Conservation (phyloP, 2,888 invertebrate genomes). For the Hirudinaria manillensis region DNA sequence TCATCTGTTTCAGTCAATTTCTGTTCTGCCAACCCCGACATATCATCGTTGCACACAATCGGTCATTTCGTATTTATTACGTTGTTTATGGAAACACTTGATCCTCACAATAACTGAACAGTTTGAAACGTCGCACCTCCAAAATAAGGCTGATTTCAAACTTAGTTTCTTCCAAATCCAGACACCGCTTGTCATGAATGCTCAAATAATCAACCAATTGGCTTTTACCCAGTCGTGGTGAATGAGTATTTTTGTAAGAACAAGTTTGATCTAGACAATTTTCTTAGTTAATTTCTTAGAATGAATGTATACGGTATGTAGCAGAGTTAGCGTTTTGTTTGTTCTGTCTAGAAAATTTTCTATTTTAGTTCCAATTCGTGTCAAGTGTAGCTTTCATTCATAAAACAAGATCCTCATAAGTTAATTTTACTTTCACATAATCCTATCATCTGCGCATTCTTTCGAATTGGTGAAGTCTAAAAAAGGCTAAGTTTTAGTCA, state of each 20-base stretch:
- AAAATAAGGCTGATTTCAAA: background rate
- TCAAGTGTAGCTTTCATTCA: background rate
- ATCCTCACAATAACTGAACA: background rate
- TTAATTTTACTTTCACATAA: background rate
- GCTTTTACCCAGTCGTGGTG: background rate
- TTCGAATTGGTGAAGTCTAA: too few species aligned
- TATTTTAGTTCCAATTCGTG: background rate
- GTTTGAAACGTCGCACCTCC: background rate
- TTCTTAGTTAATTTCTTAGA: slow-evolving; percentile 8
- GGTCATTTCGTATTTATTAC: background rate
- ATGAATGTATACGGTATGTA: slow-evolving; percentile 15
- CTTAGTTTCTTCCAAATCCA: background rate
- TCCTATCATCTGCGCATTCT: background rate
- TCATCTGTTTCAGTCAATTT: too few species aligned
- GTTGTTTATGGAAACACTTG: slow-evolving; percentile 1
- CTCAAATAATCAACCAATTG: slow-evolving; percentile 9
- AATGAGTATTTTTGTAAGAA: slow-evolving; percentile 14
- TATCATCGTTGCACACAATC: slow-evolving; percentile 7
- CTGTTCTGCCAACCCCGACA: slow-evolving; percentile 4
- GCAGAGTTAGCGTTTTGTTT: background rate
- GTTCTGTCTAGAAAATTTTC: slow-evolving; percentile 2
- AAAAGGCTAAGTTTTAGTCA: too few species aligned
- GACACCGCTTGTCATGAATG: slow-evolving; percentile 4
- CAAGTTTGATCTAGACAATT: background rate
- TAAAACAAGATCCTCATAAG: background rate